phyloP scores from a whole-genome alignment of 2,888 invertebrate species.

The Epinotia bilunana region DNA sequence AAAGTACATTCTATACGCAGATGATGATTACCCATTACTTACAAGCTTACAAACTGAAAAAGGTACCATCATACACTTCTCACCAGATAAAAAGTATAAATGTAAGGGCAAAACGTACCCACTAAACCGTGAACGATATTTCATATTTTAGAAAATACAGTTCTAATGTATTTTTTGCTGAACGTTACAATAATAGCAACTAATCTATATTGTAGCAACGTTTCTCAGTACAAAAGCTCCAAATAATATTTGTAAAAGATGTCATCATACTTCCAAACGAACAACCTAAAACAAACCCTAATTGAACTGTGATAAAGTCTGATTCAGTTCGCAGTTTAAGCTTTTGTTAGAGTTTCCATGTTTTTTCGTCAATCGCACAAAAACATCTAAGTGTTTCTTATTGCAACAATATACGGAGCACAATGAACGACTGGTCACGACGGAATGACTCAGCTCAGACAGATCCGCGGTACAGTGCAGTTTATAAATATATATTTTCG shows the following conservation, averaged over 20 bases:
- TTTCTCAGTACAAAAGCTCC: slow-evolving; percentile 20
- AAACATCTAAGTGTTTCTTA: slow-evolving; percentile 42
- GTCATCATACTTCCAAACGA: slow-evolving; percentile 6
- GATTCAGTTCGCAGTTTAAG: neutral
- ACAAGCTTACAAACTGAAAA: too few species aligned
- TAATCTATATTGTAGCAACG: slow-evolving; percentile 8
- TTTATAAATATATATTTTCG: neutral
- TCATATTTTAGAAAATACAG: slow-evolving; percentile 12
- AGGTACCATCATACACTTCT: too few species aligned
- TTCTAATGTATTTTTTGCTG: neutral
- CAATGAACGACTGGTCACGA: slow-evolving; percentile 39
- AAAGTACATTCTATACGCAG: too few species aligned
- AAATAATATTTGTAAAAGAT: slow-evolving; percentile 35
- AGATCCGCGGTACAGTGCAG: slow-evolving; percentile 10
- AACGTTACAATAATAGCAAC: neutral
- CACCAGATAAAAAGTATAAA: neutral
- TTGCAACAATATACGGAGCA: slow-evolving; percentile 38
- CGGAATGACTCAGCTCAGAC: slow-evolving; percentile 30
- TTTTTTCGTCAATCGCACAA: slow-evolving; percentile 36
- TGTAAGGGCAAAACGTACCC: neutral
- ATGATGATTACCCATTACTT: too few species aligned
- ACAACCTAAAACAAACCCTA: neutral
- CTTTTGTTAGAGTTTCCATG: slow-evolving; percentile 16
- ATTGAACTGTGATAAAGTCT: neutral
- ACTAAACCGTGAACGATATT: neutral